Base-by-base conservation (phyloP, 2,888 invertebrate species). In the Vanessa cardui region DNA sequence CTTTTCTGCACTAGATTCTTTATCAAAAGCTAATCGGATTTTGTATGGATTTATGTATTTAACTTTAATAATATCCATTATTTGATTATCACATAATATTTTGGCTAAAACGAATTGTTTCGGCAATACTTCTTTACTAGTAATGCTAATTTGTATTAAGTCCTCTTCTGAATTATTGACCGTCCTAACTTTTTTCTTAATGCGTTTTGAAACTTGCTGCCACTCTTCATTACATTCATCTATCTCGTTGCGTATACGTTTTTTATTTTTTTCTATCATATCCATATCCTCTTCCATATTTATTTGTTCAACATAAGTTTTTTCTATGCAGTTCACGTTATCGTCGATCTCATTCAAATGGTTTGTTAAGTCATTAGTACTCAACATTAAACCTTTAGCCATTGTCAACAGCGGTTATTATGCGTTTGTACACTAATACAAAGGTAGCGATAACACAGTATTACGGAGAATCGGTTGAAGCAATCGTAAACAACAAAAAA, bases 381-480 rank as follows among this genome's bases (percentile, higher is more conserved):
- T 45, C 46, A 46, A 46, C 46, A 46, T 46, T 46, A 16, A 46
- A 46, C 46, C 46, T 46, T 5, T 46, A 46, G 46, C 46, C 46
- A 15, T 46, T 46, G 15, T 15, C 46, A 46, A 46, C 15, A 46
- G 16, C 15, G 46, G 16, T 46, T 16, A 46, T 46, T 46, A 46
- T 46, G 46, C 46, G 12, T 46, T 46, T 46, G 46, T 46, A 46
- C 12, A 46, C 15, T 46, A 15, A 46, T 46, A 46, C 12, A 46
- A 46, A 46, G 46, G 46, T 16, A 46, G 46, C 46, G 15, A 46
- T 46, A 46, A 15, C 46, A 15, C 46, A 46, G 46, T 46, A 46
- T 46, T 46, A 46, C 46, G 46, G 46, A 15, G 46, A 46, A 46
- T 46, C 46, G 46, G 46, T 46, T 46, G 46, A 46, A 46, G 46